Evolutionary conservation across 2,888 invertebrate species (phyloP).

Genomic region (Acleris cristana): DNA sequence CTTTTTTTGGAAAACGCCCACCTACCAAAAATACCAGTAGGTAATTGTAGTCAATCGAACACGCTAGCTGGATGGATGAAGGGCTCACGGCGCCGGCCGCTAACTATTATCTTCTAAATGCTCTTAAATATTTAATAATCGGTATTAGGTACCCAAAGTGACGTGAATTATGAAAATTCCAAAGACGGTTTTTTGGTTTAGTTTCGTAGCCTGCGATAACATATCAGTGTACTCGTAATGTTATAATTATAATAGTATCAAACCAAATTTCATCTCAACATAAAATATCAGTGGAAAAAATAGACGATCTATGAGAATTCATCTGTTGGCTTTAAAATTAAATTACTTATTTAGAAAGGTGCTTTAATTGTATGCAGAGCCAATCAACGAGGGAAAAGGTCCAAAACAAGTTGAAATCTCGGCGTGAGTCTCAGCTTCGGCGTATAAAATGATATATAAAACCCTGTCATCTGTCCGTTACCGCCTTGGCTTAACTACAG

Average conservation of each 20-base stretch:
- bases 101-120: background rate
- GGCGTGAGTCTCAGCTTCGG: constrained; percentile 15
- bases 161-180: too few relatives aligned
- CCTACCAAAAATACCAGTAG: background rate
- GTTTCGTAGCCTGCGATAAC: too few relatives aligned
- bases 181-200: too few relatives aligned
- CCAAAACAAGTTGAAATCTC: constrained; percentile 5
- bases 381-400: constrained; percentile 24
- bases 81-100: constrained; percentile 13
- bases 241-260: too few relatives aligned
- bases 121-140: constrained; percentile 13
- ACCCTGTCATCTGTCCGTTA: constrained; percentile 37
- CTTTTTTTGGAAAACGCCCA: too few relatives aligned
- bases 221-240: too few relatives aligned
- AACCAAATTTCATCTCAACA: too few relatives aligned
- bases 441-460: constrained; percentile 26
- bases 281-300: too few relatives aligned
- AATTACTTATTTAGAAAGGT: constrained; percentile 32
- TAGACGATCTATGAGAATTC: background rate
- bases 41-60: constrained; percentile 3
- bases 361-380: constrained; percentile 27
- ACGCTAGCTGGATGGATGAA: constrained; percentile 2
- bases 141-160: constrained; percentile 11
- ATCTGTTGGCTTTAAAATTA: constrained; percentile 22
- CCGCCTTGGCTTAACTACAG: constrained; percentile 24